Evolutionary conservation across 2,797 vertebrate genomes (phyloP).

Genomic region (Hippopotamyrus pictus): DNA sequence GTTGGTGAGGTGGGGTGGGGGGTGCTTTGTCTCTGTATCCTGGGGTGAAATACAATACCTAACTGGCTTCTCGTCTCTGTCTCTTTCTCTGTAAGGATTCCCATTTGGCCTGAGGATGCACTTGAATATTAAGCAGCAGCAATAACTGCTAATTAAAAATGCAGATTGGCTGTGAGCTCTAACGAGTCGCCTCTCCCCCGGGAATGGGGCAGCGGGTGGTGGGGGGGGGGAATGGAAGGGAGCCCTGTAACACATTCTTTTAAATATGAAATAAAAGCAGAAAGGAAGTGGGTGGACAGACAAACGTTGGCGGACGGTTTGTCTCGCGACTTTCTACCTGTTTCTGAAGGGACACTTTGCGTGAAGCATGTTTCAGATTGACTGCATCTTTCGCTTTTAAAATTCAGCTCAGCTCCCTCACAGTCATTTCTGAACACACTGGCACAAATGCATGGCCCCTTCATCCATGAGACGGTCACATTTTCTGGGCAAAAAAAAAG

Average conservation of each 20-base stretch:
- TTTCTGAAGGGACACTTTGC: slow-evolving; percentile 40
- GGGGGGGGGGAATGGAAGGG: not conserved
- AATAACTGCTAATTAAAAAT: slow-evolving; percentile 83
- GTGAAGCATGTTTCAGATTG: slow-evolving; percentile 30
- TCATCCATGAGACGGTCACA: slow-evolving; percentile 21
- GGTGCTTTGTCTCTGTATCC: slow-evolving; percentile 66
- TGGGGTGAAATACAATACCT: slow-evolving; percentile 76
- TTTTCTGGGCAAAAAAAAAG: not conserved
- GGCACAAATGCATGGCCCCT: not conserved
- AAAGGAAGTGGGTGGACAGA: not conserved
- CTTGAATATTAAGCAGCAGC: slow-evolving; percentile 81
- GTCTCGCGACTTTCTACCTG: slow-evolving; percentile 17
- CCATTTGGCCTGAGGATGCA: slow-evolving; percentile 74
- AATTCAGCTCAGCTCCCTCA: not conserved
- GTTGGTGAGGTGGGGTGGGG: slow-evolving; percentile 29
- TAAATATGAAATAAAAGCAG: not conserved
- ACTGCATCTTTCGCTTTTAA: slow-evolving; percentile 7
- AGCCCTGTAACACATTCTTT: not conserved
- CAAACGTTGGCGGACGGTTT: not conserved
- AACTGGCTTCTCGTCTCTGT: slow-evolving; percentile 56
- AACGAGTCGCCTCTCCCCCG: slow-evolving; percentile 68
- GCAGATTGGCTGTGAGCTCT: slow-evolving; percentile 75
- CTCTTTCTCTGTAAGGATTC: slow-evolving; percentile 62
- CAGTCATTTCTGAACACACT: slow-evolving; percentile 17
- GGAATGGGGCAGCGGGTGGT: slow-evolving; percentile 40